Base-by-base conservation (phyloP, 2,113 vertebrate species). In the Lycaon pictus region DNA sequence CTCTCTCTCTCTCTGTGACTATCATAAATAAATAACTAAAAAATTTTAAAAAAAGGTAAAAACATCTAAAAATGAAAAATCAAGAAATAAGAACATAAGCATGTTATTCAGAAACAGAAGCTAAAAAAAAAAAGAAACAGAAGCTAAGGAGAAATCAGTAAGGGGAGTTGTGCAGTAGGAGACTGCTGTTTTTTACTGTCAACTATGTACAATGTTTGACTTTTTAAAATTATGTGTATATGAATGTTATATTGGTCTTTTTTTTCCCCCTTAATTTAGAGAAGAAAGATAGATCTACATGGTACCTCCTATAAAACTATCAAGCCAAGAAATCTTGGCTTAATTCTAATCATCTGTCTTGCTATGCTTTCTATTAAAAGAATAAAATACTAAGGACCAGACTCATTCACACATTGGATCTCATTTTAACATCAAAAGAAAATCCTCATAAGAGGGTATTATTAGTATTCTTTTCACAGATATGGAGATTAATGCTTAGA, bases 391-490 rank as follows among this genome's bases (percentile, higher is more conserved):
- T n/a, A 92, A 67, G 20, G 20, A 32, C 13, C 81, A 92, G 32
- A 71, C 16, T 62, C 29, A 83, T 82, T 81, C 25, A 32, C 25
- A 60, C 22, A 81, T 58, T 48, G 58, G 23, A 23, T 77, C 56
- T 93, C 76, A 97, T 51, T 87, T 53, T 48, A 88, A 62, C 53
- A 72, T 74, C 4, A 27, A 5, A 82, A 83, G 91, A 85, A 35
- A 72, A 55, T 37, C 16, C 55, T 82, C 51, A 74, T 86, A 72
- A 58, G 22, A 53, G 43, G 13, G 43, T 43, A 91, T 43, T 55
- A 43, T 69, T 43, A 63, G 55, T 58, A 63, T 56, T 56, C 80
- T 82, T 53, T n/a, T 88, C 77, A 90, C 35, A 94, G 19, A 88
- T 27, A 71, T 9, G 8, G 29, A 88, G 72, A 63, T 16, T 62